phyloP scores from a whole-genome alignment of 2,113 vertebrate genomes.

The Otocyon megalotis region DNA sequence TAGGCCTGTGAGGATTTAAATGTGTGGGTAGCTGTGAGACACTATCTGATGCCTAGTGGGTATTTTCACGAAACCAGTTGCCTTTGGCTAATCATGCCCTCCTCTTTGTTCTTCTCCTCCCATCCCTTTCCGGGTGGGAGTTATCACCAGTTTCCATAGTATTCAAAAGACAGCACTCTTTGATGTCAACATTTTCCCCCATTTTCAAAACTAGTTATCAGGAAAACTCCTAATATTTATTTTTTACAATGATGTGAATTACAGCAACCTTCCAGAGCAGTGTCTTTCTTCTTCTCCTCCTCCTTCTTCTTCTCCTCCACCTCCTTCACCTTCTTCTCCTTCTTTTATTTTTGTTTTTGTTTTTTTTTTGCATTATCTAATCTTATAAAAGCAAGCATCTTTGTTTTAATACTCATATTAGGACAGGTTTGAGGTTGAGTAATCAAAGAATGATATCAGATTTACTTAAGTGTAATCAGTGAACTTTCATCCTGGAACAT shows the following conservation, averaged over 20 bases:
- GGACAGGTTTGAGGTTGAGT: neutral
- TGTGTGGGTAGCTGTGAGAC: neutral
- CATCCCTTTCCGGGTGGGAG: neutral
- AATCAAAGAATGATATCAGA: neutral
- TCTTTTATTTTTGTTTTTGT: neutral
- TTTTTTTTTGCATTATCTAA: neutral
- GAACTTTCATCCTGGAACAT: neutral
- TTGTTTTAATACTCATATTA: neutral
- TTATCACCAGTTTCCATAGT: neutral
- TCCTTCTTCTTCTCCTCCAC: too few relatives aligned
- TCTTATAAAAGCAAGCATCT: constrained; percentile 1
- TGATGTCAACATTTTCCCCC: neutral
- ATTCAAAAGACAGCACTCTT: neutral
- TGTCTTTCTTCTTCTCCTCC: neutral
- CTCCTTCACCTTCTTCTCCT: neutral
- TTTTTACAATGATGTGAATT: neutral
- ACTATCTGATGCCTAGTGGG: neutral
- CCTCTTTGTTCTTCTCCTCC: neutral
- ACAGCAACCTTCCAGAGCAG: neutral
- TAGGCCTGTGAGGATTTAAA: neutral
- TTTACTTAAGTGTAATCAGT: neutral
- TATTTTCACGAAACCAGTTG: neutral
- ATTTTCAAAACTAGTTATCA: neutral
- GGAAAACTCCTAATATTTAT: neutral
- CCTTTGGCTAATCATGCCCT: neutral